Conservation (phyloP, 2,888 invertebrate genomes). For the Yponomeuta malinellus region DNA sequence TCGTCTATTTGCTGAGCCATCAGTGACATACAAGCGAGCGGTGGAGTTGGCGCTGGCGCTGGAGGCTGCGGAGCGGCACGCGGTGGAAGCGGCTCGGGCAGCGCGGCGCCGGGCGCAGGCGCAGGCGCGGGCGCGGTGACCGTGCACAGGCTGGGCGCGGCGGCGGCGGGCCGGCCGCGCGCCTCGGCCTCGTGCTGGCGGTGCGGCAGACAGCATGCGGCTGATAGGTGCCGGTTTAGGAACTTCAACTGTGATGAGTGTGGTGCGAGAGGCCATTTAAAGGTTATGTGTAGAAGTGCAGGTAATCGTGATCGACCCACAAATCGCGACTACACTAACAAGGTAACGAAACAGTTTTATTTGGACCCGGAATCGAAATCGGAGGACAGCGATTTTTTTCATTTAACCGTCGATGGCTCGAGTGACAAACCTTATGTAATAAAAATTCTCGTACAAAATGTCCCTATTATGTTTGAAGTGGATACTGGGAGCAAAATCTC, state of each 20-base stretch:
- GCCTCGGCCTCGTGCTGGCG: background rate
- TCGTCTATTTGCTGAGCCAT: conserved; percentile 15
- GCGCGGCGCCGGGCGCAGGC: background rate
- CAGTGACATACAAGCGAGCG: conserved; percentile 10
- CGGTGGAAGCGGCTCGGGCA: conserved; percentile 9
- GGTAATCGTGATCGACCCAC: background rate
- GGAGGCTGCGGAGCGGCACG: conserved; percentile 17
- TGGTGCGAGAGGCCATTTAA: conserved; percentile 6
- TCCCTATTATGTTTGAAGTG: background rate
- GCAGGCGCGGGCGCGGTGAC: background rate
- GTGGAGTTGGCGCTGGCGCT: conserved; percentile 16
- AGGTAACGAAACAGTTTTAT: background rate
- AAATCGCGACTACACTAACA: background rate
- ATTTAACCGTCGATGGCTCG: background rate
- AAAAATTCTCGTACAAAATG: background rate
- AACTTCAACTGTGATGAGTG: conserved; percentile 11
- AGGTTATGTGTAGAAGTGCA: background rate
- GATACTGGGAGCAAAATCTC: conserved; percentile 4
- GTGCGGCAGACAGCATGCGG: background rate
- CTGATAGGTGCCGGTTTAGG: background rate
- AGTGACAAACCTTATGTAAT: conserved; percentile 6
- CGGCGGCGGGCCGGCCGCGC: too few species aligned
- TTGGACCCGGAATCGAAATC: too few species aligned
- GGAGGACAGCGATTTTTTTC: too few species aligned
- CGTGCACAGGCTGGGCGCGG: background rate